A percentile compares a stretch with the other conserved stretches of the same genome.
phyloP scores from a whole-genome alignment of 1,140 invertebrate species.

The Panulirus ornatus region DNA sequence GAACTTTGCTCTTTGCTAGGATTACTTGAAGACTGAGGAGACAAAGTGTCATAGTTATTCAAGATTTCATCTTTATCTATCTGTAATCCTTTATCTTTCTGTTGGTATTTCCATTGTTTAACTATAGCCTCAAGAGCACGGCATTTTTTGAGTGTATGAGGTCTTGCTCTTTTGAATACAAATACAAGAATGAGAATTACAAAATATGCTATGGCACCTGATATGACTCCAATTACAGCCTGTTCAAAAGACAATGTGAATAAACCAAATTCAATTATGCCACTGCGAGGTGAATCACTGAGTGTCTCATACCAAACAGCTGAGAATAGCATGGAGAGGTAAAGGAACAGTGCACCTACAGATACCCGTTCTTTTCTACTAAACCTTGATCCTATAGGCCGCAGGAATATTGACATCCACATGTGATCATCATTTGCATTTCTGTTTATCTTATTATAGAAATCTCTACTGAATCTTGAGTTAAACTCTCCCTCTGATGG shows the following conservation, averaged over 20 bases:
- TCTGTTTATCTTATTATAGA: slow-evolving; percentile 36
- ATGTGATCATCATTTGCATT: slow-evolving; percentile 56
- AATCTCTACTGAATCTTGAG: slow-evolving; percentile 7
- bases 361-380: slow-evolving; percentile 31
- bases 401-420: slow-evolving; percentile 49
- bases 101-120: slow-evolving; percentile 6
- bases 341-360: slow-evolving; percentile 25
- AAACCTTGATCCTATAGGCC: slow-evolving; percentile 50
- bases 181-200: slow-evolving; percentile 51
- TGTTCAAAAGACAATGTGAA: slow-evolving; percentile 53
- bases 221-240: slow-evolving; percentile 34
- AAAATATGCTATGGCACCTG: slow-evolving; percentile 42
- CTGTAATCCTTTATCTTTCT: background rate
- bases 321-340: slow-evolving; percentile 36
- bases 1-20: slow-evolving; percentile 40
- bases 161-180: slow-evolving; percentile 71
- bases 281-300: slow-evolving; percentile 36
- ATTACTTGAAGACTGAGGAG: slow-evolving; percentile 20
- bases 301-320: slow-evolving; percentile 42
- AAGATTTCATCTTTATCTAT: slow-evolving; percentile 6
- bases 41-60: background rate
- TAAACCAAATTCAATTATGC: slow-evolving; percentile 24
- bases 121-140: slow-evolving; percentile 12
- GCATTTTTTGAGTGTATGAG: slow-evolving; percentile 32
- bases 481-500: slow-evolving; percentile 13